Evolutionary conservation across 2,888 invertebrate genomes (phyloP).

Genomic region (Apamea epomidion): DNA sequence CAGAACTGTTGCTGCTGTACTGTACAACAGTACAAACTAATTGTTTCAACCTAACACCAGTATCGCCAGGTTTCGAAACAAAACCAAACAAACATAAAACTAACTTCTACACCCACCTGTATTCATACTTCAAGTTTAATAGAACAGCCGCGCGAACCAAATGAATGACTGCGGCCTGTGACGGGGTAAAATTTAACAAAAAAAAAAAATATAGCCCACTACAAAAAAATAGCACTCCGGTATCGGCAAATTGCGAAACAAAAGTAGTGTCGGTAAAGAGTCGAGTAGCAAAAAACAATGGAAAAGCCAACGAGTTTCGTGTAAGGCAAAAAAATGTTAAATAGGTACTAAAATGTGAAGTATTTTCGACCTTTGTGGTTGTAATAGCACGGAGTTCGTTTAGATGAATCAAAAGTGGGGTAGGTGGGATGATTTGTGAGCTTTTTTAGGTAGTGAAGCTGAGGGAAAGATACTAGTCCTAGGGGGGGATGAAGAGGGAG

Average conservation of each 20-base stretch:
- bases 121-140: slow-evolving; percentile 74
- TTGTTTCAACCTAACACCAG: slow-evolving; percentile 2
- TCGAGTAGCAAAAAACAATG: slow-evolving; percentile 56
- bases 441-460: slow-evolving; percentile 2
- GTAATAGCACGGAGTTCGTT: slow-evolving; percentile 26
- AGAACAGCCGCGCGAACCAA: slow-evolving; percentile 75
- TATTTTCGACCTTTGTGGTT: slow-evolving; percentile 44
- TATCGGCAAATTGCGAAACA: slow-evolving; percentile 82
- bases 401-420: slow-evolving; percentile 25
- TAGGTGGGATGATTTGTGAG: slow-evolving; percentile 15
- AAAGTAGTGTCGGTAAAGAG: slow-evolving; percentile 77
- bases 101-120: slow-evolving; percentile 36
- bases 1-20: not conserved
- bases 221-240: slow-evolving; percentile 70
- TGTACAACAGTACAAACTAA: not conserved
- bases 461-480: not conserved
- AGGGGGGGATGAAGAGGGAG: not conserved
- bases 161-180: slow-evolving; percentile 79
- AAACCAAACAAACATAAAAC: slow-evolving; percentile 11
- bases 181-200: slow-evolving; percentile 77
- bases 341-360: slow-evolving; percentile 47
- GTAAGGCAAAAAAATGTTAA: slow-evolving; percentile 51
- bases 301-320: slow-evolving; percentile 45
- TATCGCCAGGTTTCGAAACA: slow-evolving; percentile 9
- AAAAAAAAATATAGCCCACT: slow-evolving; percentile 71